phyloP scores from a whole-genome alignment of 2,888 invertebrate species.

The Cerceris rybyensis region DNA sequence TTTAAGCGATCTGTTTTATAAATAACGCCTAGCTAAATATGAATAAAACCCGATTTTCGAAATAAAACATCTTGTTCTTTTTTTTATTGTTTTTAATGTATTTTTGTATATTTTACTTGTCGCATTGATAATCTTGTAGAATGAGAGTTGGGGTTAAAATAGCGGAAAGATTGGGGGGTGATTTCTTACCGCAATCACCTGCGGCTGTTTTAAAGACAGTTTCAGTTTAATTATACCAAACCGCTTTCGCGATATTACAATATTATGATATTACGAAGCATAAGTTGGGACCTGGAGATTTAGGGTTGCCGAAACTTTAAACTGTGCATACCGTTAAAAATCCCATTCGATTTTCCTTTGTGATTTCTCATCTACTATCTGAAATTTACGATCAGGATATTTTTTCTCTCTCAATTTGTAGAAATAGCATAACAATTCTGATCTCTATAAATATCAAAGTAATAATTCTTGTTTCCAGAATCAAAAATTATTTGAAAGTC shows the following conservation, averaged over 20 bases:
- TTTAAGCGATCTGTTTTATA: too few relatives aligned
- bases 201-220: conserved; percentile 79
- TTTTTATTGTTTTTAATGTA: neutral
- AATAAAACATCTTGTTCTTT: too few relatives aligned
- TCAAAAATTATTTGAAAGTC: too few relatives aligned
- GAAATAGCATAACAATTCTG: too few relatives aligned
- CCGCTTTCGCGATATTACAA: conserved; percentile 74
- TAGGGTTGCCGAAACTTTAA: conserved; percentile 73
- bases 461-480: too few relatives aligned
- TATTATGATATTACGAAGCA: conserved; percentile 78
- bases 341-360: conserved; percentile 59
- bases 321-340: conserved; percentile 65
- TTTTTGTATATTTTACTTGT: neutral
- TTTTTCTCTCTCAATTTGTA: neutral
- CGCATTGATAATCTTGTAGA: neutral
- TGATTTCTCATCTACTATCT: conserved; percentile 57
- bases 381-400: conserved; percentile 46
- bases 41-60: too few relatives aligned
- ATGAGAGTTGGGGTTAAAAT: conserved; percentile 18
- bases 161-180: conserved; percentile 42
- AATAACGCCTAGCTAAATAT: too few relatives aligned
- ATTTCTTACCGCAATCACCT: conserved; percentile 71
- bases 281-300: conserved; percentile 73
- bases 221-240: conserved; percentile 79
- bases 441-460: too few relatives aligned